Conservation (phyloP, 2,113 vertebrate species). For the Gyps fulvus region DNA sequence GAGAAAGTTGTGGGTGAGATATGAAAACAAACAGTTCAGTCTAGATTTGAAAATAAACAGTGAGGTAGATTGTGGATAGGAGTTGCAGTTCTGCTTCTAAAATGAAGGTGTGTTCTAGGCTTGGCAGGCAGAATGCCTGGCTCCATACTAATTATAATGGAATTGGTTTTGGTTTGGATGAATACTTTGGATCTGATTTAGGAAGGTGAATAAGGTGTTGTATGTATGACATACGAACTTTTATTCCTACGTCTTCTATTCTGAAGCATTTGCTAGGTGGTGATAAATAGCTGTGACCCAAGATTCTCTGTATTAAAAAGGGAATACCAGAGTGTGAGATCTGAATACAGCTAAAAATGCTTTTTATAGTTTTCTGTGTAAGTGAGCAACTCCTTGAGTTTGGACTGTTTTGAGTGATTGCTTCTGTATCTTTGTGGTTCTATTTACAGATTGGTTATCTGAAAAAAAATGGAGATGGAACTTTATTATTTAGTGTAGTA, state of each 20-base stretch:
- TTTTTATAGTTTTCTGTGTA: background rate
- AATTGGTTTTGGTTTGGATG: background rate
- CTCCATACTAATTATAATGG: background rate
- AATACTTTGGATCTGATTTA: background rate
- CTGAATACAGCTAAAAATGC: background rate
- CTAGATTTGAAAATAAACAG: background rate
- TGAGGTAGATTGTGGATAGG: background rate
- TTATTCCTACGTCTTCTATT: background rate
- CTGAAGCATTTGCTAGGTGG: background rate
- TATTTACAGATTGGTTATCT: slow-evolving; percentile 89
- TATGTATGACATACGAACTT: background rate
- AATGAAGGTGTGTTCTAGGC: background rate
- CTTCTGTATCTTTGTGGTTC: background rate
- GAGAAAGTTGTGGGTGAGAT: background rate
- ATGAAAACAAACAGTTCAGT: background rate
- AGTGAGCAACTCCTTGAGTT: background rate
- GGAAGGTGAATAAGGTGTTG: background rate
- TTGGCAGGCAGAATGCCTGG: background rate
- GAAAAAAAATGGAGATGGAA: slow-evolving; percentile 84
- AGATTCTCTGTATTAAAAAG: background rate
- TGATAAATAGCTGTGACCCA: background rate
- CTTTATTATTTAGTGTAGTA: slow-evolving; percentile 89
- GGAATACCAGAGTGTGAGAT: background rate
- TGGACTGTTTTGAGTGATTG: background rate
- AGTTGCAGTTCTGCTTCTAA: background rate